Evolutionary conservation across 30 jellyfish, hydroid and myxozoan genomes (phyloP), one percentile per base, ranked within the genome.

Genomic region (Turritopsis rubra): DNA sequence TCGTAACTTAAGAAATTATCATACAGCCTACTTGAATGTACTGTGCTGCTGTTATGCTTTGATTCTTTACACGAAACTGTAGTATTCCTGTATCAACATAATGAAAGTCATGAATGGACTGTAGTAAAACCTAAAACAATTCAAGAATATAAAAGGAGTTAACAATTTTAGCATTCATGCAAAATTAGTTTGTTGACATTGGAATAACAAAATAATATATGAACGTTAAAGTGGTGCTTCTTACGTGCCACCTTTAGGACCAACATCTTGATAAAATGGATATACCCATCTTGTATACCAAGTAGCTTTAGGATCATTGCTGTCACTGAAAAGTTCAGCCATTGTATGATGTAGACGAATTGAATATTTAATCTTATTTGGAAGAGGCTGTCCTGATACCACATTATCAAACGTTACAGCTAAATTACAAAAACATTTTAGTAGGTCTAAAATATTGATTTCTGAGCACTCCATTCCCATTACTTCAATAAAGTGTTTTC

Each of bases 221-320:
- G 26, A 16, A 74, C 0, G 9, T 26, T 29, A 23, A 16, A 23
- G 65, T n/a, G 9, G 13, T 22, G 54, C 17, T n/a, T 24, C 28
- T n/a, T 52, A n/a, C 90, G 26, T 74, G 24, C 52, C 60, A 25
- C 16, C 29, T 3, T 96, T 75, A 3, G 99, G 96, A 20, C 96
- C 96, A 21, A 89, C 79, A 18, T 21, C 73, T 52, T 72, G 73
- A 72, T 88, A 88, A 80, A 83, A 83, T 22, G 99, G 99, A 60
- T 76, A 88, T 1, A 85, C 77, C 25, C 94, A 91, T n/a, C 31
- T 18, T 24, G 99, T 93, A 53, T 72, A 75, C 99, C 99, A 93
- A 1, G 95, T 66, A 60, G 79, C 76, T 8, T 18, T 28, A 1
- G 83, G 78, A 52, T 89, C 88, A 1, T 52, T 18, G 60, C 60